Conservation (phyloP, 2,888 invertebrate genomes). For the Criorhina ranunculi region DNA sequence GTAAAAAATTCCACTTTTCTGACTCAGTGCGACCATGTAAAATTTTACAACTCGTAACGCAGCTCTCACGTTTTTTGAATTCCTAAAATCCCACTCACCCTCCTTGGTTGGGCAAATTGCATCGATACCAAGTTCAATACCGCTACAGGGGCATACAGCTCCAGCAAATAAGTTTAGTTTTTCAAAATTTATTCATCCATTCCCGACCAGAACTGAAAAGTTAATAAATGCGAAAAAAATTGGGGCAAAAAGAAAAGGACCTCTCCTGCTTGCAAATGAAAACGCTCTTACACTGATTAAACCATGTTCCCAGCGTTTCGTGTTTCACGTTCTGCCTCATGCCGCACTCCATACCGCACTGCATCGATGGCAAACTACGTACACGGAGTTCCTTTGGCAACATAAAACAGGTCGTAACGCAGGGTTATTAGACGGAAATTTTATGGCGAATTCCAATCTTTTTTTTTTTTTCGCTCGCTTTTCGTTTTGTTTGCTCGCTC, state of each 20-base stretch:
- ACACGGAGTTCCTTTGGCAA: conserved; percentile 53
- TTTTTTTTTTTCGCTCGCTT: conserved; percentile 13
- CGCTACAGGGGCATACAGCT: not conserved
- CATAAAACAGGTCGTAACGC: conserved; percentile 71
- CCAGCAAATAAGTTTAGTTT: not conserved
- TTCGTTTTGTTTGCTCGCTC: conserved; percentile 67
- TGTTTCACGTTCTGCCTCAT: not conserved
- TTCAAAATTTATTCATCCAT: conserved; percentile 32
- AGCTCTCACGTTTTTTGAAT: not conserved
- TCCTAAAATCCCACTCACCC: too few species aligned
- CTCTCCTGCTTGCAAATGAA: conserved; percentile 9
- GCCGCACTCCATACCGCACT: conserved; percentile 15
- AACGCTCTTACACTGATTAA: conserved; percentile 68
- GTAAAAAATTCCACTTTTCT: too few species aligned
- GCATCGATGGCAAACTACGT: conserved; percentile 35
- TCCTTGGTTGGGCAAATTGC: too few species aligned
- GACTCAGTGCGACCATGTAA: too few species aligned
- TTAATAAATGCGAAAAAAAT: conserved; percentile 45
- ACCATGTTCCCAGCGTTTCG: conserved; percentile 30
- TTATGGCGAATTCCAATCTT: conserved; percentile 53
- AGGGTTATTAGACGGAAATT: conserved; percentile 69
- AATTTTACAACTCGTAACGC: too few species aligned
- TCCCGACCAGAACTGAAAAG: conserved; percentile 30
- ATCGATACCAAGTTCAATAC: conserved; percentile 43
- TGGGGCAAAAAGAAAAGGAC: not conserved